phyloP scores from a whole-genome alignment of 2,888 invertebrate species.

The Perizoma affinitatum region DNA sequence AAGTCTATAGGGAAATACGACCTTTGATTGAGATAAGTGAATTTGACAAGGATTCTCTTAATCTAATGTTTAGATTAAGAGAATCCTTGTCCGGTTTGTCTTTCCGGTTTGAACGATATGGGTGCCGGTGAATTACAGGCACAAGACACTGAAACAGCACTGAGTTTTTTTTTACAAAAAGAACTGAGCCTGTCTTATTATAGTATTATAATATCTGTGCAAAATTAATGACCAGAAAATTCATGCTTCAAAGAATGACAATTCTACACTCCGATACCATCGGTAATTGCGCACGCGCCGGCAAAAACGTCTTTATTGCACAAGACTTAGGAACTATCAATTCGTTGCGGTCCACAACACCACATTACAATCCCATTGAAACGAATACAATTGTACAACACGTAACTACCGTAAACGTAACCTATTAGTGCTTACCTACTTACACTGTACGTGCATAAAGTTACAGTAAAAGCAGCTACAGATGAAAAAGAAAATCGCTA shows the following conservation, averaged over 20 bases:
- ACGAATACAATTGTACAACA: conserved; percentile 4
- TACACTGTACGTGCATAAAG: background rate
- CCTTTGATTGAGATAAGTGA: background rate
- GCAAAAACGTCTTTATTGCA: background rate
- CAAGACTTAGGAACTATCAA: conserved; percentile 5
- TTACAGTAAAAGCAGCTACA: no score
- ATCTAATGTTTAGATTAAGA: no score
- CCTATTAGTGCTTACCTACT: background rate
- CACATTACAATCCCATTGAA: conserved; percentile 15
- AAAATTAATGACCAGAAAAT: no score
- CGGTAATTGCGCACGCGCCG: conserved; percentile 2
- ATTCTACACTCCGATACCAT: background rate
- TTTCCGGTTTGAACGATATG: no score
- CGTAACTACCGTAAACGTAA: conserved; percentile 22
- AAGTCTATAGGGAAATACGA: conserved; percentile 11
- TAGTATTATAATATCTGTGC: no score
- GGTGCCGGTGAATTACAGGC: no score
- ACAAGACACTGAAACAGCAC: no score
- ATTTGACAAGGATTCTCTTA: no score
- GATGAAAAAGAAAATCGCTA: no score
- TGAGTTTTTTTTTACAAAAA: no score
- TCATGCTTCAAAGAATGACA: background rate
- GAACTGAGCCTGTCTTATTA: no score
- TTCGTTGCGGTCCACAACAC: conserved; percentile 35
- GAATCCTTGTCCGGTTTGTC: no score